Evolutionary conservation across 1,140 invertebrate species (phyloP), one percentile per base, ranked within the genome.

Genomic region (Holcopasites calliopsidis): DNA sequence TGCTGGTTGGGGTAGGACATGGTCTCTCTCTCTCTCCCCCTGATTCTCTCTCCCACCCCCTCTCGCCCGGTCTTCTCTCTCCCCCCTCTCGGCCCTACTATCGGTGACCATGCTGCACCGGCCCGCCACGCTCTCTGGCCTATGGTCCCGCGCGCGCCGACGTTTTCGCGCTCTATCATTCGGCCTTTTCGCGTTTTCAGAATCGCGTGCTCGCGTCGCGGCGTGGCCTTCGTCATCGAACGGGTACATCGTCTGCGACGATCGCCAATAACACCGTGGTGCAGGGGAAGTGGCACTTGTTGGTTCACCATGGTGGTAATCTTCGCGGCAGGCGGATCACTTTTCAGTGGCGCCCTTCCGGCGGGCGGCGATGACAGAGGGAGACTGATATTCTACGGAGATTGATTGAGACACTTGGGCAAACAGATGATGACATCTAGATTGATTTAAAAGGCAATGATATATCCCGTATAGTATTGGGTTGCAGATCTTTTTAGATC

Each of bases 1-100:
- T 88, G 88, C 77, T 88, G 78, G 82, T 90, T 90, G 86, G 85
- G 88, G 87, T 90, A 90, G 88, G 88, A 87, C 87, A 88, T 87
- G 88, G 88, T 86, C 83, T 81, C 85, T 87, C 77, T 82, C 66
- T 74, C 60, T 65, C 75, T 16, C 77, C 61, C 71, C 42, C 54
- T 49, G 79, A 54, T 62, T 13, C 35, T 16, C 66, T 40, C 68
- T 70, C 71, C 64, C 80, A 64, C 80, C 61, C 73, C 54, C 47
- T 44, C 82, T 66, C 66, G 44, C 28, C 26, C 62, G 52, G 70
- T 69, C 69, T 57, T 52, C 80, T 76, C 69, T 62, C 62, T 76
- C 76, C 64, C 31, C 31, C 54, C 57, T 54, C 60, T 18, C 23
- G 18, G n/a, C 23, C 50, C 40, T 26, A 21, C 1, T 70, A n/a